A percentile compares a stretch with the other conserved stretches of the same genome.
phyloP scores from a whole-genome alignment of 2,113 vertebrate genomes.

The Polyodon spathula region DNA sequence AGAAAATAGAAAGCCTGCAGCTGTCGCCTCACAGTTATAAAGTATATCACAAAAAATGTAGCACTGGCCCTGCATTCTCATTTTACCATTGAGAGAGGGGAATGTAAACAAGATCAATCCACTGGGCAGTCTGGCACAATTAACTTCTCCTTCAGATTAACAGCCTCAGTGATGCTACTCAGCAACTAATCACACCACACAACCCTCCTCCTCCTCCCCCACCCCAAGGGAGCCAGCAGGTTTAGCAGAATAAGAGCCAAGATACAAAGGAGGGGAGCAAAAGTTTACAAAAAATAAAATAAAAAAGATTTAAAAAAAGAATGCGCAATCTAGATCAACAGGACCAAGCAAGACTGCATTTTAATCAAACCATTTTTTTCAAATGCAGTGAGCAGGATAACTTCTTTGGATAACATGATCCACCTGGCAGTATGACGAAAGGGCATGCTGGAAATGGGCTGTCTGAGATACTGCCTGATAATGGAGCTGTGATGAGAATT shows the following conservation, averaged over 20 bases:
- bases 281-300: neutral
- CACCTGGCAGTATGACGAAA: neutral
- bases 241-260: neutral
- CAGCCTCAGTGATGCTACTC: constrained; percentile 46
- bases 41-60: too few relatives aligned
- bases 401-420: neutral
- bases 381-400: neutral
- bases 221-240: neutral
- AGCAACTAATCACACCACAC: constrained; percentile 18
- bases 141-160: constrained; percentile 41
- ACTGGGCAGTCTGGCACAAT: constrained; percentile 27
- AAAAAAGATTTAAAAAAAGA: too few relatives aligned
- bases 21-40: too few relatives aligned
- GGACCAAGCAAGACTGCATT: neutral
- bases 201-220: neutral
- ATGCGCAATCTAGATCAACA: neutral
- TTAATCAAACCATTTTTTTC: neutral
- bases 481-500: neutral
- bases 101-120: constrained; percentile 54
- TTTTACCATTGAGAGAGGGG: too few relatives aligned
- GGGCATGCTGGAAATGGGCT: neutral
- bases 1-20: too few relatives aligned
- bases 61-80: too few relatives aligned
- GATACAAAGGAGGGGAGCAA: neutral
- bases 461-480: neutral